These are phyloP conservation scores for Pseudococcus viburni DNA, from an alignment of 2,888 invertebrate genomes.

Conservation along the genomic window DNA sequence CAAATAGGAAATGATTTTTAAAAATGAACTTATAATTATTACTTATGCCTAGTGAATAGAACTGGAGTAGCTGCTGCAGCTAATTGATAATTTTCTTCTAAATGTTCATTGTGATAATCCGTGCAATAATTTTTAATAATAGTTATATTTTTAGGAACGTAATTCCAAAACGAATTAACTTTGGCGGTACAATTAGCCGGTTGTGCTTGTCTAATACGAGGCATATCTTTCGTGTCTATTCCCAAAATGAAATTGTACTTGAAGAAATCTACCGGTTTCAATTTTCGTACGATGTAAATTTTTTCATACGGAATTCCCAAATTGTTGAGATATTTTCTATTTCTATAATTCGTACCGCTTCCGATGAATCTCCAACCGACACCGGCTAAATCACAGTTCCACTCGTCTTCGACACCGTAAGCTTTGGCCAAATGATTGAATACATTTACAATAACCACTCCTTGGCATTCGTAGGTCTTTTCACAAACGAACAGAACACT, in stretches of 20 bases:
- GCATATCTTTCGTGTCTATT: not conserved
- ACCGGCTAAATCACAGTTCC: not conserved
- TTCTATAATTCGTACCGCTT: not conserved
- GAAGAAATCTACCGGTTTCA: slow-evolving; percentile 4
- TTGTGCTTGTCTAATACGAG: not conserved
- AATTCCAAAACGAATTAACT: not conserved
- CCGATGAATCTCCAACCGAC: slow-evolving; percentile 16
- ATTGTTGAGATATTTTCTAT: not conserved
- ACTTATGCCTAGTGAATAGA: not conserved
- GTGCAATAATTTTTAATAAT: not conserved
- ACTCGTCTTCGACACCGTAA: not conserved
- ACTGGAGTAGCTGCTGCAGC: not conserved
- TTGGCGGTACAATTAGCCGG: not conserved
- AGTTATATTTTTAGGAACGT: not conserved
- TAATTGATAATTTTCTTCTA: slow-evolving; percentile 23
- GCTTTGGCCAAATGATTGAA: not conserved
- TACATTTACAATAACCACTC: not conserved
- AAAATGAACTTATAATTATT: not conserved
- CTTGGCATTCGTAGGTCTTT: slow-evolving; percentile 12
- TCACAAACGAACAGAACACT: slow-evolving; percentile 12
- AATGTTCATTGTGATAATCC: slow-evolving; percentile 18
- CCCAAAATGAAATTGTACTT: not conserved
- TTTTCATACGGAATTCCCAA: slow-evolving; percentile 3
- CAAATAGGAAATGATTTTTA: too few relatives aligned
- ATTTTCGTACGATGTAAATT: slow-evolving; percentile 1